Evolutionary conservation across 2,797 vertebrate genomes (phyloP).

Genomic region (Ciconia nigra): DNA sequence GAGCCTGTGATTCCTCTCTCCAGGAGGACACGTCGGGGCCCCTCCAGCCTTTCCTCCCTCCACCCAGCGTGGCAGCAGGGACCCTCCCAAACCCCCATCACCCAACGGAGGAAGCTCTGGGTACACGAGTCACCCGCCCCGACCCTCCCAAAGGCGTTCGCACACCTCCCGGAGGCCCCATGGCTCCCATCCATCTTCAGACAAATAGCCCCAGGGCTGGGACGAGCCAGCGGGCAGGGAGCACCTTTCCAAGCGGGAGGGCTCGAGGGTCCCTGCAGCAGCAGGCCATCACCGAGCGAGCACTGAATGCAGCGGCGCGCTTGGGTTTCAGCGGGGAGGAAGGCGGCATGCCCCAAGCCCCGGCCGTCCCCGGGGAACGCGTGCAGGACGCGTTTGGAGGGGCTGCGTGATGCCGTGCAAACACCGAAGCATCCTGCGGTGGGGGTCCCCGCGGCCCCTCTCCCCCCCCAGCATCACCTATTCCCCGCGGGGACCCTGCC

Average conservation of each 20-base stretch:
- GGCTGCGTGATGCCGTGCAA: neutral
- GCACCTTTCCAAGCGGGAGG: neutral
- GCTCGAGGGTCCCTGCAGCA: too few species aligned
- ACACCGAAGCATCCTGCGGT: neutral
- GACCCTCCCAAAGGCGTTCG: neutral
- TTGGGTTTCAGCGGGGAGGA: neutral
- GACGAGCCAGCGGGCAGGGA: neutral
- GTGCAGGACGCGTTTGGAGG: neutral
- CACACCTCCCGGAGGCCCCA: neutral
- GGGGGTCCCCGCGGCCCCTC: neutral
- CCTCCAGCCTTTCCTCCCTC: neutral
- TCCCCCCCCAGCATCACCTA: neutral
- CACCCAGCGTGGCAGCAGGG: neutral
- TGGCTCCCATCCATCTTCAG: neutral
- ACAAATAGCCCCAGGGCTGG: neutral
- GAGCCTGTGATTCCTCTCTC: neutral
- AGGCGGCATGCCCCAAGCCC: neutral
- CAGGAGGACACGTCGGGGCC: fast-evolving
- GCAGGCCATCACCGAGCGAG: neutral
- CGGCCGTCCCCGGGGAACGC: fast-evolving
- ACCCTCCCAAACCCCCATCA: neutral
- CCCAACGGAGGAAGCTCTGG: neutral
- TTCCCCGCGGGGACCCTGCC: neutral
- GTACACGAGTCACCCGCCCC: neutral
- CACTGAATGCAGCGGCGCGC: fast-evolving